Conservation (phyloP, 2,797 vertebrate species). For the Esox masquinongy region DNA sequence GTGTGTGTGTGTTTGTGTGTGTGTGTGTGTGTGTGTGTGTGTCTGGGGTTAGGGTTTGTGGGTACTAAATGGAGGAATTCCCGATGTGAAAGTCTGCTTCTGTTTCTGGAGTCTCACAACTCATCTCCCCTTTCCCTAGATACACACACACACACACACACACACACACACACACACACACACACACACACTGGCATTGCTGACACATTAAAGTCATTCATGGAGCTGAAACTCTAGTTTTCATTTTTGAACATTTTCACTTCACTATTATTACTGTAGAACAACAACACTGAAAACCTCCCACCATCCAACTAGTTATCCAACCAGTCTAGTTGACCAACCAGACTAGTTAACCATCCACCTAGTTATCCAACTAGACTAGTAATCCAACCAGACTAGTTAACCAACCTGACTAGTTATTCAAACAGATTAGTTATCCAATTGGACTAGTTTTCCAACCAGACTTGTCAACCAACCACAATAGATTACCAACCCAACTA, state of each 20-base stretch:
- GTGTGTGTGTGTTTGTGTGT: constrained; percentile 58
- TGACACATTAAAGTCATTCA: constrained; percentile 27
- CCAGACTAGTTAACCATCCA: no score
- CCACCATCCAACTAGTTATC: not conserved
- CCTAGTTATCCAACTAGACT: no score
- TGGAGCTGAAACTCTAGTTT: not conserved
- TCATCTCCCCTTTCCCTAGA: not conserved
- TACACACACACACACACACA: constrained; percentile 6
- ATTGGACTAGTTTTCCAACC: no score
- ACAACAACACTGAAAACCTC: constrained; percentile 4
- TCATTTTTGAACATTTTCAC: not conserved
- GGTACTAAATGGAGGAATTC: constrained; percentile 66
- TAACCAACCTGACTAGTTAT: no score
- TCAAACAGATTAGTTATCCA: no score
- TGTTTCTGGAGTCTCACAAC: constrained; percentile 49
- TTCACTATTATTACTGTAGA: constrained; percentile 12
- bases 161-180: constrained; percentile 3
- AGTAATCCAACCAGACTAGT: no score
- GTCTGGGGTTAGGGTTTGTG: constrained; percentile 43
- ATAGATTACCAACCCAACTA: no score
- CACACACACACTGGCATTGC: constrained; percentile 14
- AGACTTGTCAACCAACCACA: no score
- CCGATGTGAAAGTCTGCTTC: constrained; percentile 76
- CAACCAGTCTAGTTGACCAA: no score
- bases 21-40: constrained; percentile 68